A percentile compares a stretch with the other conserved stretches of the same genome.
phyloP scores from a whole-genome alignment of 2,888 invertebrate species.

The Antheraea assamensis region DNA sequence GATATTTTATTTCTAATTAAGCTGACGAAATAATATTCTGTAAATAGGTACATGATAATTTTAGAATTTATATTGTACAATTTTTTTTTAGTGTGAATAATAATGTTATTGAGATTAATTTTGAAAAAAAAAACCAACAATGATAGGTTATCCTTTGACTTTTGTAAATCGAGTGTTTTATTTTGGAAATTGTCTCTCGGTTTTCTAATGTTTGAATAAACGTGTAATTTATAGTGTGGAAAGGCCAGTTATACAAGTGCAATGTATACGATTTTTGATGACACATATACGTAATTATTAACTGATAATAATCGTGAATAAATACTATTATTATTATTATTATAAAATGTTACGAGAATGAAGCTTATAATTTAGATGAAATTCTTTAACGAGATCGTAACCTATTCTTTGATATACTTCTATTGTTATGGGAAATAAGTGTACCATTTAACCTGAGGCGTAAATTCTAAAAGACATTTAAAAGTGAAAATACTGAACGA shows the following conservation, averaged over 20 bases:
- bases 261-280: constrained; percentile 83
- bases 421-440: constrained; percentile 56
- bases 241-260: constrained; percentile 81
- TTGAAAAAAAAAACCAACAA: constrained; percentile 50
- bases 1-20: constrained; percentile 80
- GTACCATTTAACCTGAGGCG: constrained; percentile 57
- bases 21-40: constrained; percentile 78
- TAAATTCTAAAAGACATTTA: constrained; percentile 55
- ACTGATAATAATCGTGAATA: constrained; percentile 77
- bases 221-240: constrained; percentile 60
- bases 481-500: constrained; percentile 44
- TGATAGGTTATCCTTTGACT: constrained; percentile 59
- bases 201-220: constrained; percentile 44
- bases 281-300: constrained; percentile 80
- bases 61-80: constrained; percentile 80
- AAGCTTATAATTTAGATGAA: constrained; percentile 67
- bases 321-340: constrained; percentile 73
- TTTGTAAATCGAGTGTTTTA: constrained; percentile 63
- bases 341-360: constrained; percentile 74
- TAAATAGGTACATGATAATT: constrained; percentile 77
- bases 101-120: constrained; percentile 77
- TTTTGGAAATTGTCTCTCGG: constrained; percentile 64
- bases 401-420: constrained; percentile 69
- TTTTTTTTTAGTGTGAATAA: constrained; percentile 79
- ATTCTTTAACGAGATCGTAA: constrained; percentile 52